Conservation (phyloP, 2,797 vertebrate species). For the Amniataba percoides region DNA sequence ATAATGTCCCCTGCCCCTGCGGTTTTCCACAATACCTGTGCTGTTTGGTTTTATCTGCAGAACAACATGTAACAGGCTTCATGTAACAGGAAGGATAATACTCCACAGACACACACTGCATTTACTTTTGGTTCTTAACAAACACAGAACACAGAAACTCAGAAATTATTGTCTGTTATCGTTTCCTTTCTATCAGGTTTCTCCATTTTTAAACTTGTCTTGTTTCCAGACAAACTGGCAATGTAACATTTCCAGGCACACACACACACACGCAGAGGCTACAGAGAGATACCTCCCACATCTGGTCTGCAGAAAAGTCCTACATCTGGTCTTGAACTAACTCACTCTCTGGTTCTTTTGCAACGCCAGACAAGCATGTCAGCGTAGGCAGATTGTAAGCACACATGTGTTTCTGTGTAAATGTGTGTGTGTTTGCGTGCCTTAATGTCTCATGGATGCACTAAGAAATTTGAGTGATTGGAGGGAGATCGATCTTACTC, state of each 20-base stretch:
- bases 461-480: slow-evolving; percentile 52
- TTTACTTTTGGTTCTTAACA: background rate
- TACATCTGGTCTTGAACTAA: slow-evolving; percentile 53
- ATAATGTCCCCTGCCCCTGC: background rate
- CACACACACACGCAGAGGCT: slow-evolving; percentile 7
- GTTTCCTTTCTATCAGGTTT: background rate
- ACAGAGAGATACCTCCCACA: slow-evolving; percentile 43
- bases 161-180: background rate
- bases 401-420: background rate
- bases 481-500: slow-evolving; percentile 58
- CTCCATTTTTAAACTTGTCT: slow-evolving; percentile 14
- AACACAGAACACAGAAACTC: slow-evolving; percentile 1
- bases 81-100: background rate
- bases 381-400: slow-evolving; percentile 27
- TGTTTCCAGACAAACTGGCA: slow-evolving; percentile 8
- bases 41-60: slow-evolving; percentile 9
- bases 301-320: slow-evolving; percentile 64
- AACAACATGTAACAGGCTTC: background rate
- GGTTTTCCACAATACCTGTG: background rate
- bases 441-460: slow-evolving; percentile 20
- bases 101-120: background rate
- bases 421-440: slow-evolving; percentile 20
- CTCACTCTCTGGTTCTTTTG: slow-evolving; percentile 41
- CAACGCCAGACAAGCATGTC: slow-evolving; percentile 43
- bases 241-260: slow-evolving; percentile 20